phyloP scores from a whole-genome alignment of 30 jellyfish, hydroid and myxozoan species.

The Clytia hemisphaerica region DNA sequence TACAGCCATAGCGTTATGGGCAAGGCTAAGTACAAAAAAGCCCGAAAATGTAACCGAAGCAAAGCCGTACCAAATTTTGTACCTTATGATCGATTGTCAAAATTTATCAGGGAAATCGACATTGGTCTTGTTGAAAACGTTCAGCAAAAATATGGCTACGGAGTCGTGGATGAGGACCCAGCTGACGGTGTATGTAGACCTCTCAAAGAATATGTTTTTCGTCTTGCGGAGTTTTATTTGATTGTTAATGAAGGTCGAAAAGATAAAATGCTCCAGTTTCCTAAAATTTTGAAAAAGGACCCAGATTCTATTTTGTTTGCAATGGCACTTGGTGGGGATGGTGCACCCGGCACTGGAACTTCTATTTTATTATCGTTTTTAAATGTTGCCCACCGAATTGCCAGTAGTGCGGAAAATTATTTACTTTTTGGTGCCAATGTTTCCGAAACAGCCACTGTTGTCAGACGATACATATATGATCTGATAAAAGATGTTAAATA shows the following conservation, averaged over 20 bases:
- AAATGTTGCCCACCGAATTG: background rate
- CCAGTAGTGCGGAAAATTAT: background rate
- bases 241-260: background rate
- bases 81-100: background rate
- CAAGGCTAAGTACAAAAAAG: no score
- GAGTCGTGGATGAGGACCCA: background rate
- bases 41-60: background rate
- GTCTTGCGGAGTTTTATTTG: background rate
- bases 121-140: background rate
- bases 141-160: background rate
- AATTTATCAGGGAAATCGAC: background rate
- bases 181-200: background rate
- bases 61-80: background rate
- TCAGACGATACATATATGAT: background rate
- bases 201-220: background rate
- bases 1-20: background rate
- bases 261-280: background rate
- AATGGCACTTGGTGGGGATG: constrained; percentile 7
- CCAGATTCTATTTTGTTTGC: background rate
- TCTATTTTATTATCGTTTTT: background rate
- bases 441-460: background rate
- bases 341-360: constrained; percentile 4
- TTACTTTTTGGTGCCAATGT: constrained; percentile 5
- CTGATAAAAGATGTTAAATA: background rate
- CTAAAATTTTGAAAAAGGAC: background rate